phyloP scores from a whole-genome alignment of 2,113 vertebrate species.

The Heliornis fulica region DNA sequence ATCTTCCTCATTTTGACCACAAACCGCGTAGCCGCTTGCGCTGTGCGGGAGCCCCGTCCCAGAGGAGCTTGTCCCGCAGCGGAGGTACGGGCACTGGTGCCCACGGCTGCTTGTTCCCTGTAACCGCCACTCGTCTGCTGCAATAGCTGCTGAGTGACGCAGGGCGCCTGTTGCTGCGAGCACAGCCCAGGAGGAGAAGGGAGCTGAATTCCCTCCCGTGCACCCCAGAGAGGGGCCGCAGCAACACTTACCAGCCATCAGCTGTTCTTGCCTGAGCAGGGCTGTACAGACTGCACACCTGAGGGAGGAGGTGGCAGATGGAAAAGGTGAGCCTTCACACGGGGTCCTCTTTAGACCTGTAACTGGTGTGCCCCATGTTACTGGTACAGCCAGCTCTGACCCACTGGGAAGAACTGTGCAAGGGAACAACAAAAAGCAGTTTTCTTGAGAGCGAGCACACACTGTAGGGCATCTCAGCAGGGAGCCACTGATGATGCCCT shows the following conservation, averaged over 20 bases:
- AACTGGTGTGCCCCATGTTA: neutral
- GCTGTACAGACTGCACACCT: neutral
- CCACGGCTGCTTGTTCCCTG: fast-evolving
- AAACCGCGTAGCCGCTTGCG: fast-evolving
- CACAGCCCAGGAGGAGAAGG: neutral
- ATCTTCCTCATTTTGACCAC: neutral
- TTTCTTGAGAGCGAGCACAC: neutral
- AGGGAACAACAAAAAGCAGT: neutral
- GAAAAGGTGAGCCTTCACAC: neutral
- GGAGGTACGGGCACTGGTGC: neutral
- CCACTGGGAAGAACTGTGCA: neutral
- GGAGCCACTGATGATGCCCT: neutral
- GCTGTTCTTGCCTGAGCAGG: neutral
- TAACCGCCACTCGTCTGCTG: neutral
- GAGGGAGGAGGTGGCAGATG: neutral
- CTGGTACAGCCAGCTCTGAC: neutral
- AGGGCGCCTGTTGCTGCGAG: neutral
- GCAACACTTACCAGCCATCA: neutral
- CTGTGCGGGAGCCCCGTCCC: fast-evolving
- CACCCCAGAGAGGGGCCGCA: neutral
- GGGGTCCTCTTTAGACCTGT: neutral
- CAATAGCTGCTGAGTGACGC: neutral
- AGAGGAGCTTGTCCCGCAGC: neutral
- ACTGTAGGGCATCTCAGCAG: neutral
- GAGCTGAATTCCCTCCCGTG: fast-evolving